These are phyloP conservation scores for Micrasema longulum DNA, from an alignment of 1,140 invertebrate species.

Conservation along the genomic window DNA sequence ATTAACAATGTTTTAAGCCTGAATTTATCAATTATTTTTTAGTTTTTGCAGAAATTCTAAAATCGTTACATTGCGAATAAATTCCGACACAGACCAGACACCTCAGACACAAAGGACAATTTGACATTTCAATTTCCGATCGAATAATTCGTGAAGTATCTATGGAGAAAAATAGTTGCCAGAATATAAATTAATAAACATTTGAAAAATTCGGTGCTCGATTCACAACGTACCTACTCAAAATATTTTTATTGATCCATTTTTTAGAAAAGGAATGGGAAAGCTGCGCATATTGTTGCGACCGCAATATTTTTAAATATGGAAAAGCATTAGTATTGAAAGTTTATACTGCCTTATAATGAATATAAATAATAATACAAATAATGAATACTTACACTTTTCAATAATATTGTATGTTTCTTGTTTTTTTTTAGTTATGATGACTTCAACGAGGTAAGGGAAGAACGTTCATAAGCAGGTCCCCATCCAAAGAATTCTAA, in stretches of 20 bases:
- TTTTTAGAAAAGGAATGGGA: neutral
- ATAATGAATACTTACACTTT: too few relatives aligned
- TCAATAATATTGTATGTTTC: too few relatives aligned
- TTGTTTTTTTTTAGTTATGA: too few relatives aligned
- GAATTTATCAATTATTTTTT: conserved; percentile 3
- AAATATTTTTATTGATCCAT: neutral
- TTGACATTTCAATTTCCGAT: neutral
- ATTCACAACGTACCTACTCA: neutral
- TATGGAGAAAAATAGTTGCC: conserved; percentile 7
- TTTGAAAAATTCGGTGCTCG: neutral
- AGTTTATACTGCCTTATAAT: neutral
- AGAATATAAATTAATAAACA: neutral
- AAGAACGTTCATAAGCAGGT: too few relatives aligned
- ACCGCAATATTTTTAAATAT: too few relatives aligned
- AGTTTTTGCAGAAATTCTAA: neutral
- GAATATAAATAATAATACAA: too few relatives aligned
- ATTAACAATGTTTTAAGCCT: neutral
- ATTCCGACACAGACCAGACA: too few relatives aligned
- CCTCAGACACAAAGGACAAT: neutral
- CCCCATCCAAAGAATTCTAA: too few relatives aligned
- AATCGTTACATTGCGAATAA: too few relatives aligned
- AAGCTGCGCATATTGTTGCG: too few relatives aligned
- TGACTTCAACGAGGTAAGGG: too few relatives aligned
- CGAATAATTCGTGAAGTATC: neutral
- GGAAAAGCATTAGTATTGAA: neutral